phyloP scores from a whole-genome alignment of 2,888 invertebrate species.

The Harmothoe impar region DNA sequence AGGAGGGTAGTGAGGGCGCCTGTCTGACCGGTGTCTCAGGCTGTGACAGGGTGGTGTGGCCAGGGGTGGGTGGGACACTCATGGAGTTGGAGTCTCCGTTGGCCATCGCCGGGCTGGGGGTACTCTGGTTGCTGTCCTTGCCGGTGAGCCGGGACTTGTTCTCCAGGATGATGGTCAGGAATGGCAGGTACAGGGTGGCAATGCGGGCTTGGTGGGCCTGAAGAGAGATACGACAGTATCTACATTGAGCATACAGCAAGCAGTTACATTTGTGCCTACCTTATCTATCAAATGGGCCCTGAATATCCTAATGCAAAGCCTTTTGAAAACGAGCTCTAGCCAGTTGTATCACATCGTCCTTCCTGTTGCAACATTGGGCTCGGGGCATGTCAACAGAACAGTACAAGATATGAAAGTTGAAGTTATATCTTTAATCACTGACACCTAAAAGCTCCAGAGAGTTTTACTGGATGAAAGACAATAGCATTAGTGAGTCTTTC shows the following conservation, averaged over 20 bases:
- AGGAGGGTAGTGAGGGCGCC: conserved; percentile 34
- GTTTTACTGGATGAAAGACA: no score
- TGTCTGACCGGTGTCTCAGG: conserved; percentile 8
- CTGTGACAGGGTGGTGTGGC: conserved; percentile 39
- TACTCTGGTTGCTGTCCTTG: conserved; percentile 53
- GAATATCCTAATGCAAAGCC: no score
- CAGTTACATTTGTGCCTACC: no score
- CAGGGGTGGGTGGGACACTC: not conserved
- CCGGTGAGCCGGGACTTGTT: conserved; percentile 90
- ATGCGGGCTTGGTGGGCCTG: conserved; percentile 91
- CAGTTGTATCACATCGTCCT: no score
- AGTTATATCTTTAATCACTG: no score
- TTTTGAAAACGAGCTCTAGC: no score
- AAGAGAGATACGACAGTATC: not conserved
- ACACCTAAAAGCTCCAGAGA: no score
- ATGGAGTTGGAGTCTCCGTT: conserved; percentile 35
- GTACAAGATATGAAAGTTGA: no score
- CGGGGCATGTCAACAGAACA: no score
- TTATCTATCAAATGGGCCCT: no score
- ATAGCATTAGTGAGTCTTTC: no score
- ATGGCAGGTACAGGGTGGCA: conserved; percentile 94
- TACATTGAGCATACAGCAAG: not conserved
- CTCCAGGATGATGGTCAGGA: conserved; percentile 94
- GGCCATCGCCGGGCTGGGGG: conserved; percentile 10
- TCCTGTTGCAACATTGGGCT: no score